Percentiles rank a stretch among this genome's conserved stretches.
Evolutionary conservation across 1,140 invertebrate species (phyloP).

Genomic region (Melanaphis sacchari): DNA sequence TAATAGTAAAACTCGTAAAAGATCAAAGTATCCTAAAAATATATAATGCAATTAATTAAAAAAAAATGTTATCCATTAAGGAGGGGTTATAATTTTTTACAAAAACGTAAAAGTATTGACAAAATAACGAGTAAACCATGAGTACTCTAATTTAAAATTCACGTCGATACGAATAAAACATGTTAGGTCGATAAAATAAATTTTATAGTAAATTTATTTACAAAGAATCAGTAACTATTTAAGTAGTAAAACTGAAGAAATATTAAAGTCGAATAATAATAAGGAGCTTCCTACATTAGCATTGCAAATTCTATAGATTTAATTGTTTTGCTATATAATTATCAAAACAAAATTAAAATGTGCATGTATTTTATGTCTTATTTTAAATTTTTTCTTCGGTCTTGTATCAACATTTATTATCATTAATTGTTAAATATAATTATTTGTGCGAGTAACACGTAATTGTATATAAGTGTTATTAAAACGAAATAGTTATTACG

Average conservation of each 20-base stretch:
- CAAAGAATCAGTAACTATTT: background rate
- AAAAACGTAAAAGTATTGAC: background rate
- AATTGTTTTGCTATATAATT: too few relatives aligned
- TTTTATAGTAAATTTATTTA: too few relatives aligned
- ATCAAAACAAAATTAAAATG: too few relatives aligned
- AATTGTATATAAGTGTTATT: background rate
- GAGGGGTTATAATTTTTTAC: background rate
- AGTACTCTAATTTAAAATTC: background rate
- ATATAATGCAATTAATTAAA: background rate
- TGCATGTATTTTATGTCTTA: too few relatives aligned
- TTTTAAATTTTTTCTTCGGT: background rate
- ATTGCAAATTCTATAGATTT: too few relatives aligned
- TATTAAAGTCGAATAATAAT: background rate
- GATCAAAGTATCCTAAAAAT: background rate
- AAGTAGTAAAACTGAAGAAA: background rate
- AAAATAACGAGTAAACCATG: background rate
- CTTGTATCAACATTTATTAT: too few relatives aligned
- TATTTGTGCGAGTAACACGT: background rate
- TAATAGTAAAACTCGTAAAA: background rate
- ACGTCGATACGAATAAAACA: background rate
- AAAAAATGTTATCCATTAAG: too few relatives aligned
- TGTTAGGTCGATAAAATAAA: too few relatives aligned
- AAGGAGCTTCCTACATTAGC: too few relatives aligned
- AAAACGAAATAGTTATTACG: background rate
- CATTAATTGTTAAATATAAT: background rate